Base-by-base conservation (phyloP, 2,113 vertebrate genomes). In the Megaptera novaeangliae region DNA sequence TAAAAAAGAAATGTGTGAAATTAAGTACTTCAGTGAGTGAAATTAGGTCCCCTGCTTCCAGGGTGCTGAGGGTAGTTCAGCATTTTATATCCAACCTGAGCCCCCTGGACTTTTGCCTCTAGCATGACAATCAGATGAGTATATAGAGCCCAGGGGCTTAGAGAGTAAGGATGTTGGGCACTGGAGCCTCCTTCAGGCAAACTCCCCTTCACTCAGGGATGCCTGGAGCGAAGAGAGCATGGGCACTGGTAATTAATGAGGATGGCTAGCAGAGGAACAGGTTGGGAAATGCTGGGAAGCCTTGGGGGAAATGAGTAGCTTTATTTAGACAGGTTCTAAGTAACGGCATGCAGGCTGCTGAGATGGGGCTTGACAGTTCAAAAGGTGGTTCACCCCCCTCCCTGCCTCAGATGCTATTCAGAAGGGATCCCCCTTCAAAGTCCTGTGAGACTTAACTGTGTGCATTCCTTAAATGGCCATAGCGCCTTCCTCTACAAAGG, bases 1-100 rank as follows among this genome's bases (percentile, higher is more conserved):
- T 97, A 97, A 96, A 86, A 91, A 95, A 93, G 84, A 97, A 95
- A 72, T 23, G 82, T 97, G 91, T 97, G 97, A 98, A 98, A 95
- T 72, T 80, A 96, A 97, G 55, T 74, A 96, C 94, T 94, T 88
- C 10, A 80, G 74, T 71, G 97, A 97, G 80, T 96, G 97, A 98
- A 98, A 97, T 98, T 97, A 95, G 92, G 88, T 61, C 61, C 46
- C 71, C 46, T 90, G 39, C 44, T 85, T 88, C 74, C 83, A 63
- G 11, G 6, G 31, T 44, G 36, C 68, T 55, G 63, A 46, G 66
- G 52, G 12, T 90, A 68, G 39, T 87, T 84, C 49, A 84, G 80
- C 83, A 49, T 74, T 89, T 92, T 52, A 29, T 85, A 44, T 44
- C 52, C 83, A 71, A 31, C 52, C 87, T 52, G 52, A 84, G 64